These are phyloP conservation scores for Epizoanthus rinbou DNA, from an alignment of 92 coral and sea anemone species.

Conservation along the genomic window DNA sequence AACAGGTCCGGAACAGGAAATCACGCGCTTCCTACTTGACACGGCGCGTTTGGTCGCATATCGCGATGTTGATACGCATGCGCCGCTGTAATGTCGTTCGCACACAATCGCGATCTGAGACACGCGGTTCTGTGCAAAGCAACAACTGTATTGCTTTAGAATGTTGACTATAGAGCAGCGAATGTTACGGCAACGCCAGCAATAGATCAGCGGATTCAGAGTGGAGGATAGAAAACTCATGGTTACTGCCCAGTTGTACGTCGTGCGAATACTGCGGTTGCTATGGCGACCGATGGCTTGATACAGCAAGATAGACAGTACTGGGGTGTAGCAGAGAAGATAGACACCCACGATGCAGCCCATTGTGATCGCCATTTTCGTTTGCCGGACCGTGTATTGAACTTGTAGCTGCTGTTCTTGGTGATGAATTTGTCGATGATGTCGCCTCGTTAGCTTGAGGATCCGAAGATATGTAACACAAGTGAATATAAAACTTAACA, in stretches of 20 bases:
- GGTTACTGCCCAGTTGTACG: conserved; percentile 31
- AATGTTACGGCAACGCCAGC: conserved; percentile 33
- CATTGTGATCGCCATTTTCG: conserved; percentile 32
- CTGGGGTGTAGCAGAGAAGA: conserved; percentile 9
- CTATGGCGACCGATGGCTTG: conserved; percentile 1
- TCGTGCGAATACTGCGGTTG: conserved; percentile 13
- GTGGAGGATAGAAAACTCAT: conserved; percentile 22
- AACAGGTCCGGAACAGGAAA: too few species aligned
- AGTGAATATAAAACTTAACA: conserved; percentile 2
- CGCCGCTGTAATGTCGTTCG: conserved; percentile 3
- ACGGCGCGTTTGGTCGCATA: too few species aligned
- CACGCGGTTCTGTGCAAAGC: not conserved
- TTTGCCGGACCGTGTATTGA: conserved; percentile 6
- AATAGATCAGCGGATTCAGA: conserved; percentile 34
- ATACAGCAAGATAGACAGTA: conserved; percentile 11
- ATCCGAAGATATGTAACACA: conserved; percentile 17
- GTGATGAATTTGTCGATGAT: conserved; percentile 23
- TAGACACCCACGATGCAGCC: conserved; percentile 27
- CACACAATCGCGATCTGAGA: not conserved
- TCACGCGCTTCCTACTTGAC: too few species aligned
- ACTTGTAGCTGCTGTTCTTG: conserved; percentile 12
- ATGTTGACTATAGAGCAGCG: conserved; percentile 10
- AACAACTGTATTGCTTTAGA: not conserved
- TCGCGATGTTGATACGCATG: conserved; percentile 17
- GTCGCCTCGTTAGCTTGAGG: conserved; percentile 20